Conservation (phyloP, 2,888 invertebrate genomes). For the Acronicta alni region DNA sequence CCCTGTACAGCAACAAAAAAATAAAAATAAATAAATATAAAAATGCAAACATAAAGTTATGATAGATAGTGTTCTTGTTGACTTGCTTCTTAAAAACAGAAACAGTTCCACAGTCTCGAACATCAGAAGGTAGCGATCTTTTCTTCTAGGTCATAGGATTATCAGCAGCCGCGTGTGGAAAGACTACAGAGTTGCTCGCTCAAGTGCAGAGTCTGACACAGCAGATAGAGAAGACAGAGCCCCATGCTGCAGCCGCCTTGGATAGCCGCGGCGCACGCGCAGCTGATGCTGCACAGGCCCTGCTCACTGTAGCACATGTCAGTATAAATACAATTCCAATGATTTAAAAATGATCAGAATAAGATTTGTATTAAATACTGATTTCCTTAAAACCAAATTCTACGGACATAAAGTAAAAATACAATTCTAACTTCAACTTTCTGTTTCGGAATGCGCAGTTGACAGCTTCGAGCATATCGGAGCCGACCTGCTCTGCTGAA, state of each 20-base stretch:
- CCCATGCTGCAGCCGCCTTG: conserved; percentile 49
- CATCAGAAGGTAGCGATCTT: no score
- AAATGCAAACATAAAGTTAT: no score
- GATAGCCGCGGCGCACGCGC: conserved; percentile 55
- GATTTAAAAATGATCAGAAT: no score
- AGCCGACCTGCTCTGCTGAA: conserved; percentile 55
- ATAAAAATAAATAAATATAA: no score
- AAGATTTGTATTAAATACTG: no score
- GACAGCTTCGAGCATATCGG: conserved; percentile 54
- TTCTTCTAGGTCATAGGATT: conserved; percentile 18
- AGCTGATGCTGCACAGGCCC: conserved; percentile 61
- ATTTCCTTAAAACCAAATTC: neutral
- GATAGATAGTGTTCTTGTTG: no score
- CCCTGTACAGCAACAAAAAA: no score
- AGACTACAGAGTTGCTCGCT: conserved; percentile 61
- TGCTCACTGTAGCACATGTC: conserved; percentile 61
- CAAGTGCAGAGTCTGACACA: conserved; percentile 62
- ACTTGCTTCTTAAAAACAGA: no score
- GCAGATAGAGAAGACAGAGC: conserved; percentile 11
- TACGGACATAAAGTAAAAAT: no score
- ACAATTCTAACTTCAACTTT: neutral
- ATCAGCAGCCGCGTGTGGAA: conserved; percentile 62
- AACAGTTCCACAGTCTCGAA: no score
- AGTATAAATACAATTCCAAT: neutral
- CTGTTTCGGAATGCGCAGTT: conserved; percentile 6